phyloP scores from a whole-genome alignment of 2,888 invertebrate genomes.

The Leptinotarsa rubiginosa region DNA sequence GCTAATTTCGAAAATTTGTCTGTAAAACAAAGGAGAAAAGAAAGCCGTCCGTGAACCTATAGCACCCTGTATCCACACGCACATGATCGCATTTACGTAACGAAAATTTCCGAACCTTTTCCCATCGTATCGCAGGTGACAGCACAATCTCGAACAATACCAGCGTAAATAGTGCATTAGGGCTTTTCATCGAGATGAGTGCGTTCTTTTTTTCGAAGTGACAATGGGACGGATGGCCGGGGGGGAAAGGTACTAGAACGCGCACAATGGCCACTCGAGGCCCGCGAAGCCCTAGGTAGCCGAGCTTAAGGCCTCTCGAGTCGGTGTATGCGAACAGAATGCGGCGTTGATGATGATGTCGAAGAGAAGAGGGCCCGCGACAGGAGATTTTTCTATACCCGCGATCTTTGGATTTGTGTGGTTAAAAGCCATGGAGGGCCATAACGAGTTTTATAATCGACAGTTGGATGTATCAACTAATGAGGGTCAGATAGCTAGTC shows the following conservation, averaged over 20 bases:
- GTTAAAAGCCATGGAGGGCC: too few relatives aligned
- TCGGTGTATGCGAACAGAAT: slow-evolving; percentile 27
- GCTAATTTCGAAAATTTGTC: too few relatives aligned
- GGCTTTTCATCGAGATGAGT: slow-evolving; percentile 58
- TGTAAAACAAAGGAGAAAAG: too few relatives aligned
- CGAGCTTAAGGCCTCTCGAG: slow-evolving; percentile 57
- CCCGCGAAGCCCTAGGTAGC: slow-evolving; percentile 59
- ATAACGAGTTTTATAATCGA: too few relatives aligned
- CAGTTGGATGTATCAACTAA: too few relatives aligned
- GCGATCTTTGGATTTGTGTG: too few relatives aligned
- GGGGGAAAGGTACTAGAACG: slow-evolving; percentile 44
- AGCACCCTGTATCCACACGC: background rate
- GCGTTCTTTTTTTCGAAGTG: slow-evolving; percentile 54
- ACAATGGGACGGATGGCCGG: slow-evolving; percentile 52
- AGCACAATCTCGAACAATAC: slow-evolving; percentile 45
- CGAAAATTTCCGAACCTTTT: slow-evolving; percentile 31
- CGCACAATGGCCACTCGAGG: slow-evolving; percentile 58
- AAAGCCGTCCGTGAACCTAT: too few relatives aligned
- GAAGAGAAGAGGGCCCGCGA: slow-evolving; percentile 3
- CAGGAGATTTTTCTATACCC: background rate
- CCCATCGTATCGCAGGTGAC: slow-evolving; percentile 43
- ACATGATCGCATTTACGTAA: slow-evolving; percentile 22
- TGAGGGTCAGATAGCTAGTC: too few relatives aligned
- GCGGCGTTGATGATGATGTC: slow-evolving; percentile 25
- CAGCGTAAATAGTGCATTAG: slow-evolving; percentile 59